Conservation (phyloP, 2,797 vertebrate genomes). For the Lepus townsendii region DNA sequence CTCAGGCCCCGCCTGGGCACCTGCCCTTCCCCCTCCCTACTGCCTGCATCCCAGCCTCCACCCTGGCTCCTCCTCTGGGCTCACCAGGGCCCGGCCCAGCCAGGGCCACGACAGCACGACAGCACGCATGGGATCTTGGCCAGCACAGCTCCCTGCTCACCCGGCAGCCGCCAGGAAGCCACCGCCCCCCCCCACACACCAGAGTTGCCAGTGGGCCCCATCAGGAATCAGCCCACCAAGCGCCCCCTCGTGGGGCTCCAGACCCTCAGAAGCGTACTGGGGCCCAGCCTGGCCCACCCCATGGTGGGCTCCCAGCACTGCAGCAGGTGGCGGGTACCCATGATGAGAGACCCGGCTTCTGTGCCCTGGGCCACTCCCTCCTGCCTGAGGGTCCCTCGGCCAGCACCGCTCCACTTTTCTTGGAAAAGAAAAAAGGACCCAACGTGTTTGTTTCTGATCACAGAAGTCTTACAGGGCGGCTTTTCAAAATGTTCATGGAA, state of each 20-base stretch:
- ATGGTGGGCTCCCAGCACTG: not conserved
- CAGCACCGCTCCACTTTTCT: not conserved
- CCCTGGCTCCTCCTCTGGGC: not conserved
- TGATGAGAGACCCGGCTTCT: not conserved
- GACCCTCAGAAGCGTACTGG: no score
- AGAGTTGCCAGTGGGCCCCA: not conserved
- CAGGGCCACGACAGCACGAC: not conserved
- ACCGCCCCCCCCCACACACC: not conserved
- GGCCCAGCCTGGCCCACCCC: not conserved
- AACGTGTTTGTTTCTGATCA: not conserved
- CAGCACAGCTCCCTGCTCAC: slow-evolving; percentile 43
- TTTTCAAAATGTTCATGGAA: no score
- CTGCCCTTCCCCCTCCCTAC: not conserved
- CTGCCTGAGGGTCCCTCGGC: not conserved
- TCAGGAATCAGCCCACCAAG: not conserved
- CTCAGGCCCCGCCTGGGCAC: not conserved
- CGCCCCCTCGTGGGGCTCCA: rapidly evolving
- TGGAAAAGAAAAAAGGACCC: not conserved
- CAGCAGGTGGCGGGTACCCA: no score
- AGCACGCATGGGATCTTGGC: not conserved
- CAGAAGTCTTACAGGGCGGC: not conserved
- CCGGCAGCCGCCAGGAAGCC: slow-evolving; percentile 1
- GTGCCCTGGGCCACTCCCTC: not conserved
- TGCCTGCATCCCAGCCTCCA: not conserved
- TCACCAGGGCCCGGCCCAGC: not conserved